These are phyloP conservation scores for Thecocarcelia acutangulata DNA, from an alignment of 2,888 invertebrate genomes.

Conservation along the genomic window DNA sequence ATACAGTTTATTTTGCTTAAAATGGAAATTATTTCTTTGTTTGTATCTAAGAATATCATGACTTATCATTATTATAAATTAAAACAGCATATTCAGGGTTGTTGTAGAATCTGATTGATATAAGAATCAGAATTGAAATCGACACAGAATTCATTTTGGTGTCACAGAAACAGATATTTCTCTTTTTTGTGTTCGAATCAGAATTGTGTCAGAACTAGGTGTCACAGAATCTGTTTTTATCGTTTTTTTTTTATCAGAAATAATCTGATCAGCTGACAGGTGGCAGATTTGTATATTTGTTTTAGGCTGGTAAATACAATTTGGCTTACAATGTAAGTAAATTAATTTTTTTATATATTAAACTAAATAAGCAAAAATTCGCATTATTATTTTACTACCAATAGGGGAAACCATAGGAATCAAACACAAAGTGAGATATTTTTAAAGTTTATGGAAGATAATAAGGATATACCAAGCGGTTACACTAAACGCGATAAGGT, in stretches of 20 bases:
- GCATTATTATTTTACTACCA: not conserved
- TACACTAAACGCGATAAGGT: conserved; percentile 10
- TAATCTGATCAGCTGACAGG: no score
- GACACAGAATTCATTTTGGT: conserved; percentile 11
- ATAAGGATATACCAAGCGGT: not conserved
- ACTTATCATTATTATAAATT: no score
- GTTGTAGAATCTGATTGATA: no score
- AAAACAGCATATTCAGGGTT: not conserved
- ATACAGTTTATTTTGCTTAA: no score
- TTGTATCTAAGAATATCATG: no score
- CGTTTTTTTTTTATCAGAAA: no score
- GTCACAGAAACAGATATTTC: conserved; percentile 13
- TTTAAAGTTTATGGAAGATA: conserved; percentile 2
- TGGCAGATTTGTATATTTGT: conserved; percentile 4
- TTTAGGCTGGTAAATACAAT: not conserved
- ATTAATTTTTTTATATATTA: not conserved
- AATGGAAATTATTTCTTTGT: no score
- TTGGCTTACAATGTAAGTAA: conserved; percentile 12
- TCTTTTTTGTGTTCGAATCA: conserved; percentile 3
- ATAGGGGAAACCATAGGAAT: conserved; percentile 16
- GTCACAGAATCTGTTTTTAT: no score
- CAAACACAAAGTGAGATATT: not conserved
- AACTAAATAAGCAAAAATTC: not conserved
- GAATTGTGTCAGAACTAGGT: not conserved
- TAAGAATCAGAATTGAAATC: conserved; percentile 3